Evolutionary conservation across 1,140 invertebrate genomes (phyloP).

Genomic region (Drosophila guanche): DNA sequence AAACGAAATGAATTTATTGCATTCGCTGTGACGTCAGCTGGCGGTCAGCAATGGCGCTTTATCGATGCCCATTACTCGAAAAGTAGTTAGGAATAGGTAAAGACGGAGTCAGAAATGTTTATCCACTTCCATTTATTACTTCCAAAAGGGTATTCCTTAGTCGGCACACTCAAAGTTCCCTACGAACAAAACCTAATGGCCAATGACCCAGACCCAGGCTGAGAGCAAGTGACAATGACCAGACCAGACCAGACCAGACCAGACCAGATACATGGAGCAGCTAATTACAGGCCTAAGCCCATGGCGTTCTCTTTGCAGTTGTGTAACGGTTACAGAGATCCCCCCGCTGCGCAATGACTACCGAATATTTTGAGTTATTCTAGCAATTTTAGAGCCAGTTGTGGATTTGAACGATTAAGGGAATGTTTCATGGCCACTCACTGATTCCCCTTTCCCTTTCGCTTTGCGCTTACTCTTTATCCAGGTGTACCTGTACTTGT

Average conservation of each 20-base stretch:
- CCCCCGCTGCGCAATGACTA: background rate
- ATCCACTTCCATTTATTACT: too few species aligned
- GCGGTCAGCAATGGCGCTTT: too few species aligned
- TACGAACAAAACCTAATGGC: slow-evolving; percentile 35
- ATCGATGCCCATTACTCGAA: too few species aligned
- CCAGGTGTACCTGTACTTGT: slow-evolving; percentile 29
- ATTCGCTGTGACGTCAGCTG: slow-evolving; percentile 59
- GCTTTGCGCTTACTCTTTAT: background rate
- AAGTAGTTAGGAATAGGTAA: too few species aligned
- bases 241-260: background rate
- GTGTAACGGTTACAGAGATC: slow-evolving; percentile 17
- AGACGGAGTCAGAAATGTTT: too few species aligned
- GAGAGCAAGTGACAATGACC: slow-evolving; percentile 58
- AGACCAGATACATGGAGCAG: slow-evolving; percentile 3
- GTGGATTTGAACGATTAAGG: background rate
- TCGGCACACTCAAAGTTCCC: too few species aligned
- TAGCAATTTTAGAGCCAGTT: slow-evolving; percentile 6
- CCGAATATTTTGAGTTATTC: background rate
- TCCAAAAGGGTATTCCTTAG: too few species aligned
- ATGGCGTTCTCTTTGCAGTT: slow-evolving; percentile 24
- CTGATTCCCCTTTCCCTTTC: background rate
- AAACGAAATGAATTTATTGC: slow-evolving; percentile 58
- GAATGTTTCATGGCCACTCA: background rate
- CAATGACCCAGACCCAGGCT: slow-evolving; percentile 68
- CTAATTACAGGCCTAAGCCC: slow-evolving; percentile 40